Evolutionary conservation across 1,140 invertebrate species (phyloP), one percentile per base, ranked within the genome.

Genomic region (Drosophila sp.): DNA sequence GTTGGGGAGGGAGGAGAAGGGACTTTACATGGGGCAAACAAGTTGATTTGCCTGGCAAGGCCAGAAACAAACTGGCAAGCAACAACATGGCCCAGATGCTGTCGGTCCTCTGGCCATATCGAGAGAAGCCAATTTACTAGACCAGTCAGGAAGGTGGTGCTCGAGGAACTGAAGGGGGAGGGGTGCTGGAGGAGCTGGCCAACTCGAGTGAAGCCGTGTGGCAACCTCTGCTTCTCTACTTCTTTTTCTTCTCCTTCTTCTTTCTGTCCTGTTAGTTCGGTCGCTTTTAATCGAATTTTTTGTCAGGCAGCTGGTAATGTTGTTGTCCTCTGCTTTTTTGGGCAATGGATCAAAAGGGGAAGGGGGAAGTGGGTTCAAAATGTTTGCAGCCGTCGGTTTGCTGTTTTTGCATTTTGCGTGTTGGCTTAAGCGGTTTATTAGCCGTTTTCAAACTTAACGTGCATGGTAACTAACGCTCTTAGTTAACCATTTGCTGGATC

Each of bases 71-170:
- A 27, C 38, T 7, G 25, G 43, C 56, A 45, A 58, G 36, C 43
- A 71, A 50, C 58, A 72, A 76, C 46, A 34, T 41, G 57, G 13
- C 57, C 27, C 78, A 80, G 73, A 62, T 80, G 78, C 41, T 71
- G 67, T n/a, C 36, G 40, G 67, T 58, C 57, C 77, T 72, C 57
- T 64, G 58, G 72, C 67, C 57, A 59, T 63, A 67, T 80, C 78
- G 72, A 80, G 64, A 64, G 61, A 46, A 80, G 78, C 76, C 79
- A 80, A 80, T 80, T 80, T 74, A 32, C 25, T 29, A 21, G 40
- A 34, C 7, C 7, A 32, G 2, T 11, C 7, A 1, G 6, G 43
- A 21, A 16, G n/a, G 1, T 14, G 34, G 18, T n/a, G n/a, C n/a
- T n/a, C n/a, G n/a, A n/a, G n/a, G n/a, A n/a, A n/a, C n/a, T n/a